Evolutionary conservation across 2,888 invertebrate species (phyloP).

Genomic region (Zelleria hepariella): DNA sequence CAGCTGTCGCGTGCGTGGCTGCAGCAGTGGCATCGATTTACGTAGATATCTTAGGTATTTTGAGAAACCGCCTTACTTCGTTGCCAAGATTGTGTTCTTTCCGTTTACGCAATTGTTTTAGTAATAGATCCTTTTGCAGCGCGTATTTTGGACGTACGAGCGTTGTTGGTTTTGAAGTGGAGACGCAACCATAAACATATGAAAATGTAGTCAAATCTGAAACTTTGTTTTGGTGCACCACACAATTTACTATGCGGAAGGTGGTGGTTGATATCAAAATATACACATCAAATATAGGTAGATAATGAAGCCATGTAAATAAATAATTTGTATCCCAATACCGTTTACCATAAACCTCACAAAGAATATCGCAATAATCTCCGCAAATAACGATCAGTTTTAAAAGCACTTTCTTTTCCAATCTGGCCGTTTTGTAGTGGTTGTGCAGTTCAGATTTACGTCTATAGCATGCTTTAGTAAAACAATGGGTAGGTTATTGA

Average conservation of each 20-base stretch:
- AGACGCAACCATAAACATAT: too few relatives aligned
- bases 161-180: not conserved
- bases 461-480: not conserved
- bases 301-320: not conserved
- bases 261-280: not conserved
- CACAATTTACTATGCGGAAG: conserved; percentile 1
- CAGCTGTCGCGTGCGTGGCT: not conserved
- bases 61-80: not conserved
- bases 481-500: not conserved
- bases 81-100: not conserved
- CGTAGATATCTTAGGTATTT: not conserved
- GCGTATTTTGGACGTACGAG: not conserved
- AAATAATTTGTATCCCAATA: not conserved
- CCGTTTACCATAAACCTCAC: not conserved
- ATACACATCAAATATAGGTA: not conserved
- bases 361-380: not conserved
- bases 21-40: too few relatives aligned
- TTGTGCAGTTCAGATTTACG: not conserved
- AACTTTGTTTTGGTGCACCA: not conserved
- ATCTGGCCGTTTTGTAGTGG: not conserved
- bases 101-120: not conserved
- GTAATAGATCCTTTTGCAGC: not conserved
- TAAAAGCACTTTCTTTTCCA: not conserved
- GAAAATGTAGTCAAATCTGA: too few relatives aligned
- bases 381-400: not conserved